Percentiles rank a stretch among this genome's conserved stretches.
These are phyloP conservation scores for Cebus imitator DNA, from an alignment of 2,113 vertebrate species.

Conservation along the genomic window DNA sequence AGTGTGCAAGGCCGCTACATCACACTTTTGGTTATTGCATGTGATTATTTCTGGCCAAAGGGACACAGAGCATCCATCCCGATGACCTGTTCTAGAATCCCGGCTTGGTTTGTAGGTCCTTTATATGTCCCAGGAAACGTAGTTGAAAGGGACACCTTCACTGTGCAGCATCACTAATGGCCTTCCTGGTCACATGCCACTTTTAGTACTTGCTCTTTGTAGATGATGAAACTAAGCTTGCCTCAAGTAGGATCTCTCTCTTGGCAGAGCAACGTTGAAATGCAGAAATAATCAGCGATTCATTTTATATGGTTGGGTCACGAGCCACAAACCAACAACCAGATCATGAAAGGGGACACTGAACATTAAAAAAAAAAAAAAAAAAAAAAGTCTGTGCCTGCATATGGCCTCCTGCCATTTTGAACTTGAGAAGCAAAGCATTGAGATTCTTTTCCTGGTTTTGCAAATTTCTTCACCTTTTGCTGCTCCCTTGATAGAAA, in stretches of 20 bases:
- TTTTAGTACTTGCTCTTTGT: not conserved
- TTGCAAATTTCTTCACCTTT: slow-evolving; percentile 42
- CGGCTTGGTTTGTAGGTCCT: not conserved
- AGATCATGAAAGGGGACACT: not conserved
- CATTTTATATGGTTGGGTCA: not conserved
- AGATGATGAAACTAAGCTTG: not conserved
- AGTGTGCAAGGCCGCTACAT: not conserved
- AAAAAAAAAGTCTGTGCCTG: not conserved
- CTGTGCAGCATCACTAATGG: not conserved
- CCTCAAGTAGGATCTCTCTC: not conserved
- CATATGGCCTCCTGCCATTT: not conserved
- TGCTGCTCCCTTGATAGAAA: slow-evolving; percentile 17
- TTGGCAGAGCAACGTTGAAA: not conserved
- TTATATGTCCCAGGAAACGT: not conserved
- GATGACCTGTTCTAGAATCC: not conserved
- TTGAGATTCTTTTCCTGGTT: slow-evolving; percentile 46
- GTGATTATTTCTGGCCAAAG: not conserved
- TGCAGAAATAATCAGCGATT: not conserved
- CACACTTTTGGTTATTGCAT: not conserved
- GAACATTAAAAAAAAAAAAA: not conserved
- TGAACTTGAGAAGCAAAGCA: not conserved
- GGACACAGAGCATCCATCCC: not conserved
- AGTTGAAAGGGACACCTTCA: not conserved
- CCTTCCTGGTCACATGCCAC: not conserved
- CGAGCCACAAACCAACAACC: not conserved